phyloP scores from a whole-genome alignment of 2,113 vertebrate genomes.

The Brachyistius frenatus region DNA sequence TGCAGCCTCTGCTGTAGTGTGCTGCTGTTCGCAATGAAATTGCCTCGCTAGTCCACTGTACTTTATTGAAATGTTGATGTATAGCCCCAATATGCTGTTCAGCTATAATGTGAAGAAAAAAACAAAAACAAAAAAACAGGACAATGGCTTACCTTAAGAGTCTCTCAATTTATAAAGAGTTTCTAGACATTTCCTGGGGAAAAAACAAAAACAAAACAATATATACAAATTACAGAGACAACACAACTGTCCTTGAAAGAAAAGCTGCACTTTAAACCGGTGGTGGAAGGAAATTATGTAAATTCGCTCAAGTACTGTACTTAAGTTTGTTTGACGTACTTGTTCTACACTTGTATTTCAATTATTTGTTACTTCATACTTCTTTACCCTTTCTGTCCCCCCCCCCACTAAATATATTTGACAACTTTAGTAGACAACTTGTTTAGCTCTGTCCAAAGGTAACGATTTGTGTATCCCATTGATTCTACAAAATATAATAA shows the following conservation, averaged over 20 bases:
- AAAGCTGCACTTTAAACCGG: neutral
- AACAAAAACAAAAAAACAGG: too few relatives aligned
- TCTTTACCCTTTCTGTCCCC: too few relatives aligned
- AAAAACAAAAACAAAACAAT: neutral
- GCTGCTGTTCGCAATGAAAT: neutral
- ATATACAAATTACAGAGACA: neutral
- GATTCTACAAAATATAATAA: too few relatives aligned
- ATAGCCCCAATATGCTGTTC: too few relatives aligned
- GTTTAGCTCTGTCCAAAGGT: too few relatives aligned
- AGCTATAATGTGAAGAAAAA: too few relatives aligned
- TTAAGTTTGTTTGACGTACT: too few relatives aligned
- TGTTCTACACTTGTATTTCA: too few relatives aligned
- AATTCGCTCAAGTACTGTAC: neutral
- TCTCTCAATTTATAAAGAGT: too few relatives aligned
- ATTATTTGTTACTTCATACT: too few relatives aligned
- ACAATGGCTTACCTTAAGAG: too few relatives aligned
- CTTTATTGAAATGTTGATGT: neutral
- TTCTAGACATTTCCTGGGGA: neutral
- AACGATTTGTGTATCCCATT: neutral
- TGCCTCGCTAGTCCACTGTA: neutral
- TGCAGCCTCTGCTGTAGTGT: too few relatives aligned
- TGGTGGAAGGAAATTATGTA: neutral
- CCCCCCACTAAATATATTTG: neutral
- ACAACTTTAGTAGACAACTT: neutral
- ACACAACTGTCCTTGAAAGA: neutral